Base-by-base conservation (phyloP, 2,888 invertebrate species). In the Neria commutata region DNA sequence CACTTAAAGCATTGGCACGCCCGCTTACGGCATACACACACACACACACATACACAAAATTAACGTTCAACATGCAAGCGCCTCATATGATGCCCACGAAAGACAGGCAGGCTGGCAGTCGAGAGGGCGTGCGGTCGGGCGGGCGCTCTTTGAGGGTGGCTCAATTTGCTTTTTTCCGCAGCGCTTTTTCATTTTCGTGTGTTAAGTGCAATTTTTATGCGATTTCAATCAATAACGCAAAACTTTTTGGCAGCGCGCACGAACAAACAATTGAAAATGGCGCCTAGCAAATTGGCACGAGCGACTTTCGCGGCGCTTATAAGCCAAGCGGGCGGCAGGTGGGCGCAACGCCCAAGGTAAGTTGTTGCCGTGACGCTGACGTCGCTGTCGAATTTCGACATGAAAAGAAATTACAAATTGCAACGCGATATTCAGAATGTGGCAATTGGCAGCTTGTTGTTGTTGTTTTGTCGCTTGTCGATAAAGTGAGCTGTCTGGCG, bases 271-370 rank as follows among this genome's bases (percentile, higher is more conserved):
- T 72, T 74, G 70, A 29, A 60, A 71, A 60, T 64, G 72, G 71
- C 74, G 71, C 74, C 71, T 69, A 71, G 68, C 73, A 65, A 72
- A 72, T 74, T 72, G 73, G 70, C 74, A 70, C 68, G 68, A 72
- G 71, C 21, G 17, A 42, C 42, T 17, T 42, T 42, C 42, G 19
- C 29, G 29, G 29, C 29, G 29, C 29, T 8, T n/a, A n/a, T n/a
- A 29, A 11, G 29, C 11, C 6, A 29, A 29, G 11, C 6, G 29
- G 29, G 29, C n/a, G n/a, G 29, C 11, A 11, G 6, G 6, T 29
- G 29, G 29, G 29, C 6, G 6, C 6, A 29, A 29, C 11, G 29
- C n/a, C n/a, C n/a, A n/a, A n/a, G n/a, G n/a, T n/a, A n/a, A n/a
- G n/a, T n/a, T n/a, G n/a, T n/a, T n/a, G n/a, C n/a, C n/a, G 8